A percentile compares a stretch with the other conserved stretches of the same genome.
Evolutionary conservation across 2,888 invertebrate species (phyloP).

Genomic region (Drosophila rubida): DNA sequence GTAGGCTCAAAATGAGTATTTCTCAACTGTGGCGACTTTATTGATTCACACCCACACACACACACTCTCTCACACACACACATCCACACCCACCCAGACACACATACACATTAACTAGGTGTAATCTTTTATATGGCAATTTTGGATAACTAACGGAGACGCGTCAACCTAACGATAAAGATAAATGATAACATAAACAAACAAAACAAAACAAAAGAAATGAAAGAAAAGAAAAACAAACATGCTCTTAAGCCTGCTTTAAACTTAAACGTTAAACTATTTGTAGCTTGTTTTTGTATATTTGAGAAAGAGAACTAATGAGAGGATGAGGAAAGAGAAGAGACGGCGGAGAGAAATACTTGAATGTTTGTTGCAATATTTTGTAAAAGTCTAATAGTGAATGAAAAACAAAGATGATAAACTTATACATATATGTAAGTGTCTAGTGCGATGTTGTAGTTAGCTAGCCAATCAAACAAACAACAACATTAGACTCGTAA

Average conservation of each 20-base stretch:
- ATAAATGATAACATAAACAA: conserved; percentile 46
- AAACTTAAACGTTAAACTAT: conserved; percentile 76
- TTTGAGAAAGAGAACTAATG: conserved; percentile 24
- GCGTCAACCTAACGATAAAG: conserved; percentile 68
- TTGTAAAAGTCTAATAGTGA: conserved; percentile 76
- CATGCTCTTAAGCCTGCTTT: conserved; percentile 69
- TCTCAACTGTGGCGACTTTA: conserved; percentile 35
- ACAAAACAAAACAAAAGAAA: conserved; percentile 4
- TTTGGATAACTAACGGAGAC: conserved; percentile 65
- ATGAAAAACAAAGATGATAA: conserved; percentile 51
- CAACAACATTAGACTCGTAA: conserved; percentile 54
- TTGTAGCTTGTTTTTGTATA: conserved; percentile 74
- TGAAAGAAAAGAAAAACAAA: conserved; percentile 24
- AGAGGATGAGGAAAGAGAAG: conserved; percentile 11
- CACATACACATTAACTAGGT: conserved; percentile 45
- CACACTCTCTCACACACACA: neutral
- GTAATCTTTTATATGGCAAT: conserved; percentile 67
- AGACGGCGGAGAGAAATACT: conserved; percentile 2
- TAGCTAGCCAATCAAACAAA: conserved; percentile 69
- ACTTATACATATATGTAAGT: conserved; percentile 23
- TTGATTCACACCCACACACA: conserved; percentile 17
- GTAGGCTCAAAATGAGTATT: conserved; percentile 38
- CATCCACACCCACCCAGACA: conserved; percentile 7
- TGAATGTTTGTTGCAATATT: conserved; percentile 70
- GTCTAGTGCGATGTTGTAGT: conserved; percentile 69